Percentiles rank a stretch among this genome's conserved stretches.
phyloP scores from a whole-genome alignment of 2,113 vertebrate species.

The Proteles cristata region DNA sequence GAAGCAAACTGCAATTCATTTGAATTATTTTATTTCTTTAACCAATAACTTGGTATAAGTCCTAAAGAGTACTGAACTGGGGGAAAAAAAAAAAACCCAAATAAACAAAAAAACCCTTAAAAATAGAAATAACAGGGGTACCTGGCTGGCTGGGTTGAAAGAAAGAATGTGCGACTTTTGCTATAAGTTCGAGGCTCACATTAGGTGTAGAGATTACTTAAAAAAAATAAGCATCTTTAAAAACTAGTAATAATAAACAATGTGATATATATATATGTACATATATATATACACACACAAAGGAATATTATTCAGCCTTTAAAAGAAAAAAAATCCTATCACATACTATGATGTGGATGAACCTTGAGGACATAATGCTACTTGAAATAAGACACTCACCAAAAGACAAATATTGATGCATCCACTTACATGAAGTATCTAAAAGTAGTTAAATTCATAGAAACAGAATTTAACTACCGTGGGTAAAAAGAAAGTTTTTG shows the following conservation, averaged over 20 bases:
- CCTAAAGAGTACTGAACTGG: not conserved
- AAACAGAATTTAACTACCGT: not conserved
- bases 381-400: not conserved
- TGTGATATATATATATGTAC: too few species aligned
- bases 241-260: not conserved
- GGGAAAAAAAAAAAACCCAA: not conserved
- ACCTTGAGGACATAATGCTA: not conserved
- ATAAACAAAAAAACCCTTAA: not conserved
- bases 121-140: not conserved
- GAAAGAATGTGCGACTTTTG: not conserved
- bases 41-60: not conserved
- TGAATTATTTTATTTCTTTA: not conserved
- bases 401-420: not conserved
- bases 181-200: not conserved
- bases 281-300: not conserved
- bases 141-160: not conserved
- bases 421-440: not conserved
- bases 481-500: not conserved
- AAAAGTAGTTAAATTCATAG: conserved; percentile 23
- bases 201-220: not conserved
- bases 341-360: not conserved
- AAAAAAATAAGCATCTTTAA: not conserved
- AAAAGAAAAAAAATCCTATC: not conserved
- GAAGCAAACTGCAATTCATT: not conserved
- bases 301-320: not conserved